Conservation (phyloP, 2,888 invertebrate species). For the Choristoneura rosaceana region DNA sequence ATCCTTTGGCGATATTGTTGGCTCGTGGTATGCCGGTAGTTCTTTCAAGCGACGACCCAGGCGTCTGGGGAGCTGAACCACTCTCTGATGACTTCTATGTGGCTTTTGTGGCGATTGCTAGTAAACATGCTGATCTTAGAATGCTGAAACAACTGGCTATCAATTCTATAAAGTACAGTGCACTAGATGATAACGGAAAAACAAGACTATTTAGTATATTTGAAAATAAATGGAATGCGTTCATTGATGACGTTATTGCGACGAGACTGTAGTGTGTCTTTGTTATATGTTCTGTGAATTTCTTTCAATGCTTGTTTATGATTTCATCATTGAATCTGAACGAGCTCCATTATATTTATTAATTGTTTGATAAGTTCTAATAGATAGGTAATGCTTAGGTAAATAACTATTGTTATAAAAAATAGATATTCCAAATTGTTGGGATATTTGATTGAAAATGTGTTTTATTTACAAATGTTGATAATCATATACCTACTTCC, state of each 20-base stretch:
- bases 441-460: too few relatives aligned
- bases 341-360: not conserved
- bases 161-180: constrained; percentile 90
- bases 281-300: constrained; percentile 2
- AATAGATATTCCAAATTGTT: too few relatives aligned
- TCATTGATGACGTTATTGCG: constrained; percentile 59
- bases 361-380: too few relatives aligned
- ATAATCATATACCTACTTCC: too few relatives aligned
- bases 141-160: constrained; percentile 90
- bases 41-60: constrained; percentile 92
- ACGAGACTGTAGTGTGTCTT: not conserved
- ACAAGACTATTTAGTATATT: constrained; percentile 56
- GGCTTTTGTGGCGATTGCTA: constrained; percentile 90
- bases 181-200: constrained; percentile 65
- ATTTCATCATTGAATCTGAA: not conserved
- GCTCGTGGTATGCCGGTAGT: constrained; percentile 90
- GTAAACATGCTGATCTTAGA: constrained; percentile 88
- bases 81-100: constrained; percentile 92
- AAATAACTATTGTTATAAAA: too few relatives aligned
- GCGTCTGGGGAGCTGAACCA: constrained; percentile 90
- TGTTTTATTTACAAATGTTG: too few relatives aligned
- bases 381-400: too few relatives aligned
- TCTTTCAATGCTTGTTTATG: not conserved
- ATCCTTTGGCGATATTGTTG: constrained; percentile 88
- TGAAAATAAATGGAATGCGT: constrained; percentile 63